These are phyloP conservation scores for Pedicia rivosa DNA, from an alignment of 2,888 invertebrate species.

Conservation along the genomic window DNA sequence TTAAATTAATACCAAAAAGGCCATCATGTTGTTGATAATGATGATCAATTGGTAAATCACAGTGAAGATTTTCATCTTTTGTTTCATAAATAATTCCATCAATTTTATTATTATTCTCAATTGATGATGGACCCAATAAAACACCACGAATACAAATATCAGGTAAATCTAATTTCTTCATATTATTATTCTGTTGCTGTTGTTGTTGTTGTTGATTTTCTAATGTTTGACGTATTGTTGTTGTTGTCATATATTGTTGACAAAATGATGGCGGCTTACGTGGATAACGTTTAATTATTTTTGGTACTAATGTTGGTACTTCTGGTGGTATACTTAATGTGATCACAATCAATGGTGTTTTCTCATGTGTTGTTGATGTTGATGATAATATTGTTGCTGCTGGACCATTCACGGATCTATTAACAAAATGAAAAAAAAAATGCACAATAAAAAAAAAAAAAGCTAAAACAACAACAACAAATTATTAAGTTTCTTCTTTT, in stretches of 20 bases:
- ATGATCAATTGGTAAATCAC: too few species aligned
- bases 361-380: not conserved
- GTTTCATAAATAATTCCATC: not conserved
- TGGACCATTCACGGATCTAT: too few species aligned
- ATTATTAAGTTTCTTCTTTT: too few species aligned
- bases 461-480: too few species aligned
- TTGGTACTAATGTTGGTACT: constrained; percentile 7
- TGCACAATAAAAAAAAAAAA: too few species aligned
- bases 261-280: constrained; percentile 8
- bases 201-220: not conserved
- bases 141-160: constrained; percentile 2
- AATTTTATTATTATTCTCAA: not conserved
- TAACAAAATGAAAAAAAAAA: too few species aligned
- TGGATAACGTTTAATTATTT: constrained; percentile 7
- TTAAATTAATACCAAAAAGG: not conserved
- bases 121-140: too few species aligned
- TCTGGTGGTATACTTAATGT: constrained; percentile 8
- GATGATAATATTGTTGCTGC: not conserved
- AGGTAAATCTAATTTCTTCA: too few species aligned
- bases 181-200: too few species aligned
- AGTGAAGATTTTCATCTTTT: too few species aligned
- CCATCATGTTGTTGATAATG: not conserved
- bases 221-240: not conserved
- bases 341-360: constrained; percentile 8
- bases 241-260: constrained; percentile 5